Base-by-base conservation (phyloP, 2,113 vertebrate species). In the Lucifuga dentata region DNA sequence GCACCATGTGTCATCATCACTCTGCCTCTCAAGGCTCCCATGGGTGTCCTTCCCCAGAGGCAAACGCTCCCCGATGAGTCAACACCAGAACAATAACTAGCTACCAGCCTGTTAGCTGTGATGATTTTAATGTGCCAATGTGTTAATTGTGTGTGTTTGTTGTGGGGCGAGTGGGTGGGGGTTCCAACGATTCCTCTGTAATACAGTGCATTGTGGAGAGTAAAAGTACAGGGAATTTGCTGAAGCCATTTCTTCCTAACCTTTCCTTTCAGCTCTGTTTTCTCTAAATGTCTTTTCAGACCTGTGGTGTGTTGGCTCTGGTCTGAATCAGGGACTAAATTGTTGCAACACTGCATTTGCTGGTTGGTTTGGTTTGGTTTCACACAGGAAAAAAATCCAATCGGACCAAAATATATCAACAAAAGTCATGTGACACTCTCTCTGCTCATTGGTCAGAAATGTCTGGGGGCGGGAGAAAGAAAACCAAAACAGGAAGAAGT, bases 51-150 rank as follows among this genome's bases (percentile, higher is more conserved):
- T 81, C 73, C 79, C 81, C n/a, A 64, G 48, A 78, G 79, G 23
- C 63, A 58, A 83, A 86, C 79, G 87, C 73, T 78, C 66, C 73
- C 51, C 64, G 81, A 87, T 86, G 88, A 90, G 72, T 23, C 61
- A 10, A 64, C 66, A 26, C 26, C 44, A 57, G 40, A 76, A 71
- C 76, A 81, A 80, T 86, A 68, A 75, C 46, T 12, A 61, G 61
- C 50, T 13, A 16, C 19, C 58, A 16, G 44, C 33, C n/a, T 11
- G 20, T 67, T 59, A 35, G 36, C 29, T 63, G 45, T 13, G 11
- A 10, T 4, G 7, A 3, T 46, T 65, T 67, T 69, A 11, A 52
- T 33, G 44, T 26, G 41, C 12, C n/a, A 17, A 1, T 44, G 49
- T 41, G 49, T 75, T 80, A 69, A 73, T 53, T 35, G 40, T 10